phyloP scores from a whole-genome alignment of 2,113 vertebrate species.

The Lichenostomus cassidix region DNA sequence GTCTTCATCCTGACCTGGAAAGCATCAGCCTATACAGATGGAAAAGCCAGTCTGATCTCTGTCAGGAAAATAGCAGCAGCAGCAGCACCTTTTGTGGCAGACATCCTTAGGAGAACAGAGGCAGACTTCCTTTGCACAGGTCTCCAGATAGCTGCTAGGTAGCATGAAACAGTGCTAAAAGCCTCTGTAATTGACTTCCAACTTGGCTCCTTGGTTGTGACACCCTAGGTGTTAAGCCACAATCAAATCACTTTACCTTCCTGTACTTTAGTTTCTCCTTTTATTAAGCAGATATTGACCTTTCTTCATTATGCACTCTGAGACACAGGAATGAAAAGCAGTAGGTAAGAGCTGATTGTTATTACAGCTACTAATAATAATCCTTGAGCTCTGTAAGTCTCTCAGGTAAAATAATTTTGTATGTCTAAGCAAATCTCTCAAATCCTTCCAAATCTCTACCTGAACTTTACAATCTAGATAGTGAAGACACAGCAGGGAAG shows the following conservation, averaged over 20 bases:
- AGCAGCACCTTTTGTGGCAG: neutral
- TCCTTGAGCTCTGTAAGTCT: slow-evolving; percentile 26
- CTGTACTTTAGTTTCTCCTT: slow-evolving; percentile 2
- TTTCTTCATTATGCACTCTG: neutral
- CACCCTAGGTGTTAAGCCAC: neutral
- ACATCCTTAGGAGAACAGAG: neutral
- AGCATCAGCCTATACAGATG: neutral
- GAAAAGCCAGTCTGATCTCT: neutral
- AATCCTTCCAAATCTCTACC: slow-evolving; percentile 43
- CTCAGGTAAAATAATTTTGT: slow-evolving; percentile 36
- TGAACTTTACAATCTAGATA: slow-evolving; percentile 25
- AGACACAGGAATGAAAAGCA: neutral
- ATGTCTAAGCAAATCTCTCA: slow-evolving; percentile 26
- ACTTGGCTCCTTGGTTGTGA: neutral
- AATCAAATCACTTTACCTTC: neutral
- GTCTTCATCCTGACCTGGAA: neutral
- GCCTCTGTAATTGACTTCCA: neutral
- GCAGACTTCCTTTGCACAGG: neutral
- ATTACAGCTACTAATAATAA: slow-evolving; percentile 32
- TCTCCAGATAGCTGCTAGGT: neutral
- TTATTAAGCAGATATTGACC: slow-evolving; percentile 1
- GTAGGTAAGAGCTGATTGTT: neutral
- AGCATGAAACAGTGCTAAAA: neutral
- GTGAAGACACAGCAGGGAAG: neutral
- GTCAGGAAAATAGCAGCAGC: neutral